Conservation (phyloP, 2,797 vertebrate species). For the Gobionotothen gibberifrons region DNA sequence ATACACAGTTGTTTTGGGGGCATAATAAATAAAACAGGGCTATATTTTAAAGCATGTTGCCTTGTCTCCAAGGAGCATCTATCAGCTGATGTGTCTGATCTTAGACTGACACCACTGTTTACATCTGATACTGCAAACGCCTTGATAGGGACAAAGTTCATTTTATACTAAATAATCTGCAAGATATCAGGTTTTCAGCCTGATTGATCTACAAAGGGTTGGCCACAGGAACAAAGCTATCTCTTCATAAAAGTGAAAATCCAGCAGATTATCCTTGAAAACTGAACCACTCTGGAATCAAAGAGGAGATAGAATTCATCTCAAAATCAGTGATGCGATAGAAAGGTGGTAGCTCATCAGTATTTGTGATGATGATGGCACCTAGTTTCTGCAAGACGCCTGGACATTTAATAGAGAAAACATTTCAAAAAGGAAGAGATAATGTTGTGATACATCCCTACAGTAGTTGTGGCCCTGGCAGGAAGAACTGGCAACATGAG, state of each 20-base stretch:
- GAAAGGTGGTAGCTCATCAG: constrained; percentile 33
- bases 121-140: constrained; percentile 11
- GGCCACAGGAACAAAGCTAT: constrained; percentile 34
- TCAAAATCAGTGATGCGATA: constrained; percentile 5
- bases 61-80: neutral
- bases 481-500: neutral
- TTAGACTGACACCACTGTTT: constrained; percentile 27
- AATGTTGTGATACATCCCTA: neutral
- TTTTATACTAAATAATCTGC: constrained; percentile 5
- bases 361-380: constrained; percentile 10
- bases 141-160: constrained; percentile 35
- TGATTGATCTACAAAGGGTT: constrained; percentile 39
- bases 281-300: constrained; percentile 24
- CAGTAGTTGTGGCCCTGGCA: neutral
- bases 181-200: constrained; percentile 16
- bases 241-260: constrained; percentile 27
- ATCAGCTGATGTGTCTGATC: constrained; percentile 7
- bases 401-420: neutral
- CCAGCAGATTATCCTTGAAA: constrained; percentile 26
- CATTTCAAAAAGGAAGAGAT: neutral
- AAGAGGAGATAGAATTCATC: constrained; percentile 13
- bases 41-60: constrained; percentile 21
- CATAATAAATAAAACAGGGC: neutral
- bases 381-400: neutral
- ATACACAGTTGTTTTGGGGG: neutral